These are phyloP conservation scores for Eumerus sabulonum DNA, from an alignment of 2,888 invertebrate genomes.

Conservation along the genomic window DNA sequence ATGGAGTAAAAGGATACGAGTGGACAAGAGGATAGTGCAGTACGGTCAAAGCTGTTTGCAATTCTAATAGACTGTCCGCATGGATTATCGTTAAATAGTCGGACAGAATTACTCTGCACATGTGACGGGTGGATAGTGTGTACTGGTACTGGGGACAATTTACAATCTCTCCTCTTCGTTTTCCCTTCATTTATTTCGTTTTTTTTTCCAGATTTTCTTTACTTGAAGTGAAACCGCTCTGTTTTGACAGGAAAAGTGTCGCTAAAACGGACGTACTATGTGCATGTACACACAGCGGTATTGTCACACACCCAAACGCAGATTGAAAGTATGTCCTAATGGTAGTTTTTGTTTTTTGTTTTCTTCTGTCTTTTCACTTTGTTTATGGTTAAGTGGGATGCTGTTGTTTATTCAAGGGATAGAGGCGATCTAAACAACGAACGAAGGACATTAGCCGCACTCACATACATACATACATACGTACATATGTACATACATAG, in stretches of 20 bases:
- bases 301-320: no score
- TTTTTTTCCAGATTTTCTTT: background rate
- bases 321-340: no score
- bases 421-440: conserved; percentile 34
- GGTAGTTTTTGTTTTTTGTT: conserved; percentile 10
- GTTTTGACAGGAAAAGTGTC: conserved; percentile 63
- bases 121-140: conserved; percentile 46
- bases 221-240: conserved; percentile 39
- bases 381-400: conserved; percentile 48
- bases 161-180: conserved; percentile 13
- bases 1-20: no score
- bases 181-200: background rate
- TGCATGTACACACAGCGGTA: background rate
- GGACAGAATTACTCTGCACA: conserved; percentile 59
- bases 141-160: conserved; percentile 14
- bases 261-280: conserved; percentile 33
- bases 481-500: background rate
- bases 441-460: conserved; percentile 33
- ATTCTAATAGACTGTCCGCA: conserved; percentile 62
- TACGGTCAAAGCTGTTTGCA: conserved; percentile 58
- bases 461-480: background rate
- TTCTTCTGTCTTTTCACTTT: conserved; percentile 24
- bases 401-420: conserved; percentile 45
- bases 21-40: background rate
- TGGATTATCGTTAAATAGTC: conserved; percentile 51